Conservation (phyloP, 2,797 vertebrate species). For the Hybognathus amarus region DNA sequence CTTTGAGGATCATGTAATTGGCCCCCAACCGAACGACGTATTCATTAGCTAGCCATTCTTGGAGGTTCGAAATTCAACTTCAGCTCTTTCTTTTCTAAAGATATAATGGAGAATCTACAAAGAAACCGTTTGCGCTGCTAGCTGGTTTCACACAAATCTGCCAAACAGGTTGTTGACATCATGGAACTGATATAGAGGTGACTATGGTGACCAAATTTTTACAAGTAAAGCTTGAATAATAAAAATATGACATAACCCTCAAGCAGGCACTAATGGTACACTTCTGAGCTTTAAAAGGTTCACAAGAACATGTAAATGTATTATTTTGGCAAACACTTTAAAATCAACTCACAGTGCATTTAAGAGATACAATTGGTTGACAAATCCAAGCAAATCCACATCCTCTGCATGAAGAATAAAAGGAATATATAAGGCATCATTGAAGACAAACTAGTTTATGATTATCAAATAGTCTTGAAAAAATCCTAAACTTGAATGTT, state of each 20-base stretch:
- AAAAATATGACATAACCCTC: constrained; percentile 1
- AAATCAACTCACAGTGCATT: background rate
- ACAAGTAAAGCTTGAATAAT: background rate
- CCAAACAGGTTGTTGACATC: background rate
- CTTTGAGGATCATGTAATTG: constrained; percentile 89
- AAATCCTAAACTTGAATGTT: background rate
- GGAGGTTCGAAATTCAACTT: constrained; percentile 34
- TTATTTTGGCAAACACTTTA: background rate
- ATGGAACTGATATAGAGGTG: background rate
- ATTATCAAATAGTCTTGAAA: constrained; percentile 12
- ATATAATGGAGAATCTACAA: background rate
- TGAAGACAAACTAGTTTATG: background rate
- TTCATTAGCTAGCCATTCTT: constrained; percentile 76
- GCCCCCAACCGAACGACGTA: constrained; percentile 86
- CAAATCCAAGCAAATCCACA: background rate
- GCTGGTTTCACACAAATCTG: background rate
- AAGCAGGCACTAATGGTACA: background rate
- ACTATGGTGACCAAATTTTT: background rate
- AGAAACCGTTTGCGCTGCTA: background rate
- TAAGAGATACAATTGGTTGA: background rate
- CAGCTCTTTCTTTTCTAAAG: constrained; percentile 22
- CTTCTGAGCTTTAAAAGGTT: background rate
- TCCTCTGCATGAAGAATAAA: background rate
- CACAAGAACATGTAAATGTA: background rate
- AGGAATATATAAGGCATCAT: background rate